Percentiles rank a stretch among this genome's conserved stretches.
Evolutionary conservation across 2,113 vertebrate species (phyloP).

Genomic region (Cinclus cinclus): DNA sequence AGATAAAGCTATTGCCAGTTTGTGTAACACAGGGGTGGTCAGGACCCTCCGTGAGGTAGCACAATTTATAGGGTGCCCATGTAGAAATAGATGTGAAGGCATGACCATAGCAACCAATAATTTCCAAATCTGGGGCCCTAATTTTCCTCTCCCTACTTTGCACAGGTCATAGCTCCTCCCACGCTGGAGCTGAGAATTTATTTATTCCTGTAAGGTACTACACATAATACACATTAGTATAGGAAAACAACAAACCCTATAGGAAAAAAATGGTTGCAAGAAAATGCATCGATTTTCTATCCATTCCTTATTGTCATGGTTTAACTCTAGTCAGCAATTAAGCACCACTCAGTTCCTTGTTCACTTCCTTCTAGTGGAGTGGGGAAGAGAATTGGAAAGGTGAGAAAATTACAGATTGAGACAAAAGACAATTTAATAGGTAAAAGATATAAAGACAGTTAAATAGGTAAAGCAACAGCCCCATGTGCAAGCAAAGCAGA

Average conservation of each 20-base stretch:
- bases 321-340: not conserved
- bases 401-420: not conserved
- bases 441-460: not conserved
- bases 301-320: not conserved
- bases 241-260: not conserved
- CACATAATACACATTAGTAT: not conserved
- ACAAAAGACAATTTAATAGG: not conserved
- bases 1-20: not conserved
- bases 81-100: not conserved
- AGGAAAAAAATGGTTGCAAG: not conserved
- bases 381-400: not conserved
- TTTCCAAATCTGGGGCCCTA: not conserved
- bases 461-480: not conserved
- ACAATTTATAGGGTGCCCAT: not conserved
- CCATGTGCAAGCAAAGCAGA: not conserved
- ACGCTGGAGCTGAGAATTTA: rapidly evolving
- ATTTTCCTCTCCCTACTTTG: not conserved
- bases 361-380: not conserved
- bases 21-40: not conserved
- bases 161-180: not conserved
- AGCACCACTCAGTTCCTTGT: not conserved
- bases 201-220: not conserved
- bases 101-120: not conserved
- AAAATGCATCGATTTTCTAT: not conserved
- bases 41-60: not conserved